Conservation (phyloP, 2,113 vertebrate genomes). For the Oncorhynchus tshawytscha region DNA sequence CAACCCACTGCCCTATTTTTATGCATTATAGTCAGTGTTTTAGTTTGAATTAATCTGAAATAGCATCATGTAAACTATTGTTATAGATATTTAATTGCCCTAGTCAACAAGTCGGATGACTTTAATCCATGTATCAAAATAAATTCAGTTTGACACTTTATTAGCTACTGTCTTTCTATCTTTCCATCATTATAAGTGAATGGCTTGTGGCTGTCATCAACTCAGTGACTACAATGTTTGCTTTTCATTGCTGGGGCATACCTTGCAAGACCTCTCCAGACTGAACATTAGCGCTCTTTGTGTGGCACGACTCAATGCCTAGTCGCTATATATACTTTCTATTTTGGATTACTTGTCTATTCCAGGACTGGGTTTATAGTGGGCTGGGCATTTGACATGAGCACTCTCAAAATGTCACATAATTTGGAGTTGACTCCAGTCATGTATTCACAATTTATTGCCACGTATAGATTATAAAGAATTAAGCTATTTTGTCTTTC, state of each 20-base stretch:
- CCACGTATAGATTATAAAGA: no score
- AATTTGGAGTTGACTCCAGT: not conserved
- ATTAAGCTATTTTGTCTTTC: no score
- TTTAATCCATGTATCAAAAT: no score
- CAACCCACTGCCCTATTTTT: no score
- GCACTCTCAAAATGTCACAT: not conserved
- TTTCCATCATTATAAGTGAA: not conserved
- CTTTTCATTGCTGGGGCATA: slow-evolving; percentile 27
- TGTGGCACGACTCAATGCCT: slow-evolving; percentile 9
- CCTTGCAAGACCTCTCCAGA: slow-evolving; percentile 24
- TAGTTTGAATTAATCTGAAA: no score
- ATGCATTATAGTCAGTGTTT: no score
- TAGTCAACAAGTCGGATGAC: not conserved
- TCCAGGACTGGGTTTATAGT: slow-evolving; percentile 30
- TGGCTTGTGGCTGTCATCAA: slow-evolving; percentile 17
- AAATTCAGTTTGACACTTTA: no score
- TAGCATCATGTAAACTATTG: no score
- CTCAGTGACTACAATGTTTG: slow-evolving; percentile 46
- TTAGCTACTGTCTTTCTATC: not conserved
- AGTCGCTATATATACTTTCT: slow-evolving; percentile 33
- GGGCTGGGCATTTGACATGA: not conserved
- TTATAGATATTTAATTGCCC: not conserved
- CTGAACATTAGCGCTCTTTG: slow-evolving; percentile 57
- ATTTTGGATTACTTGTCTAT: slow-evolving; percentile 46
- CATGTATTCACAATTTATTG: no score